Evolutionary conservation across 2,888 invertebrate genomes (phyloP).

Genomic region (Odontomyia ornata): DNA sequence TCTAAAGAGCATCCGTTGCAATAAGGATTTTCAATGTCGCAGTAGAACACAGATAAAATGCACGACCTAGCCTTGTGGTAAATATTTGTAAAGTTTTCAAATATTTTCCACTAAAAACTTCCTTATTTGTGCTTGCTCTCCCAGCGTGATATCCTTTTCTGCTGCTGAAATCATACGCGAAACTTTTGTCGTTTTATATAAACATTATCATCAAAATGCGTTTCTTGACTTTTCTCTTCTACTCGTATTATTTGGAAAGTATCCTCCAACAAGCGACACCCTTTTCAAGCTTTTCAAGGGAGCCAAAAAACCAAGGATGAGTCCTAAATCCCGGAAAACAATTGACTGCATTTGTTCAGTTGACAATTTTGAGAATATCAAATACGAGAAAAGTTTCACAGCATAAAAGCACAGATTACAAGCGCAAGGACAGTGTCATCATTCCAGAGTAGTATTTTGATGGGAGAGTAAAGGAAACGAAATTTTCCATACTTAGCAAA

Average conservation of each 20-base stretch:
- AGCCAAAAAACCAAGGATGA: not conserved
- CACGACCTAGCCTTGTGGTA: not conserved
- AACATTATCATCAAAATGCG: no score
- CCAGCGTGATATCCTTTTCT: no score
- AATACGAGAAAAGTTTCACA: not conserved
- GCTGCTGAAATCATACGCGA: no score
- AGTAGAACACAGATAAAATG: no score
- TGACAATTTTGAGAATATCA: not conserved
- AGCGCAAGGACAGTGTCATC: not conserved
- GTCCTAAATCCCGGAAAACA: not conserved
- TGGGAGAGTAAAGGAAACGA: not conserved
- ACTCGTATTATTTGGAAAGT: no score
- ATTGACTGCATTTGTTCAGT: not conserved
- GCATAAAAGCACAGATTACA: not conserved
- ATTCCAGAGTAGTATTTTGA: no score
- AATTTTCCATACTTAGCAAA: not conserved
- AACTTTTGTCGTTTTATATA: no score
- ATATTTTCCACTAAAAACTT: not conserved
- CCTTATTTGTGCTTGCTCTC: no score
- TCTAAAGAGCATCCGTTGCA: no score
- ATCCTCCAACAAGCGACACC: not conserved
- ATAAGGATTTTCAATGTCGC: no score
- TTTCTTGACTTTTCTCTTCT: no score
- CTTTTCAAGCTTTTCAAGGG: no score
- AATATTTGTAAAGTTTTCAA: slow-evolving; percentile 10